Evolutionary conservation across 2,113 vertebrate genomes (phyloP).

Genomic region (Corythoichthys haematopterus): DNA sequence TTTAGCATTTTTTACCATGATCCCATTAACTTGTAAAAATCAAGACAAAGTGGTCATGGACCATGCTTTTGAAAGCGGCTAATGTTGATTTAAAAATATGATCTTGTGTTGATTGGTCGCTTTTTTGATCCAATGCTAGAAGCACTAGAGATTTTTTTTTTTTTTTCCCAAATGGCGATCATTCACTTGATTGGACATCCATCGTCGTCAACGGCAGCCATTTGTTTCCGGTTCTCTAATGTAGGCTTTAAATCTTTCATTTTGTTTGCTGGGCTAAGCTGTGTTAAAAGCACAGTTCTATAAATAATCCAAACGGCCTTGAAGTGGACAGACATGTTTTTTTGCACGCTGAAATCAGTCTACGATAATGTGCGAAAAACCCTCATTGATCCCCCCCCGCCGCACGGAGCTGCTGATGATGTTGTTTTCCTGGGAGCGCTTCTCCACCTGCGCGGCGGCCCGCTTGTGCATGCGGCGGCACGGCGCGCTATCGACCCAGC

Average conservation of each 20-base stretch:
- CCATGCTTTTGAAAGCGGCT: no score
- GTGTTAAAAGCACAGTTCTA: no score
- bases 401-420: background rate
- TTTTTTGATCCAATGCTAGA: no score
- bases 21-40: no score
- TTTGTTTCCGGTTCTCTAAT: background rate
- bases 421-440: background rate
- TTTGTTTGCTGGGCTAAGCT: background rate
- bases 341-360: background rate
- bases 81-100: no score
- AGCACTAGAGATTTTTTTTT: no score
- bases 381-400: background rate
- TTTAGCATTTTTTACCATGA: no score
- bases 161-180: no score
- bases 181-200: no score
- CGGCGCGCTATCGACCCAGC: slow-evolving; percentile 37
- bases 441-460: background rate
- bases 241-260: background rate
- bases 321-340: background rate
- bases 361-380: background rate
- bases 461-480: slow-evolving; percentile 32
- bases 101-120: no score
- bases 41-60: no score
- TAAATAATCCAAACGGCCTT: background rate
- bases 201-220: no score